Percentiles rank a stretch among this genome's conserved stretches.
Conservation (phyloP, 2,113 vertebrate genomes). For the Chionis minor region DNA sequence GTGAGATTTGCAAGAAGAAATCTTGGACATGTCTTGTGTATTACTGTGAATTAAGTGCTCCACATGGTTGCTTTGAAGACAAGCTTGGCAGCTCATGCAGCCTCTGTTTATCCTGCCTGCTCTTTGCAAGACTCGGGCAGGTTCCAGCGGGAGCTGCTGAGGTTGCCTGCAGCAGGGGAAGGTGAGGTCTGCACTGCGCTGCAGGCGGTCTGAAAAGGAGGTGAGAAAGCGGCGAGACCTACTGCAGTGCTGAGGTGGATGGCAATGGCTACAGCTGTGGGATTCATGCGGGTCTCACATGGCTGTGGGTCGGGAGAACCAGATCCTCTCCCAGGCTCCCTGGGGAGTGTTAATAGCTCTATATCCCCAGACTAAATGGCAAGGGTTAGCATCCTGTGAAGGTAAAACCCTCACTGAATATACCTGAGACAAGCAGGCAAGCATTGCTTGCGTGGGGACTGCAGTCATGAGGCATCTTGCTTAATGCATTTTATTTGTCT, state of each 20-base stretch:
- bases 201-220: background rate
- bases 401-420: background rate
- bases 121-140: background rate
- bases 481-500: background rate
- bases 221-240: background rate
- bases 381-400: background rate
- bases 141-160: background rate
- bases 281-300: background rate
- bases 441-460: background rate
- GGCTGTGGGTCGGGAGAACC: background rate
- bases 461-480: background rate
- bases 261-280: background rate
- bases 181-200: background rate
- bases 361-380: background rate
- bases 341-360: background rate
- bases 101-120: background rate
- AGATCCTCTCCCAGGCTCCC: background rate
- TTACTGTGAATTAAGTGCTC: background rate
- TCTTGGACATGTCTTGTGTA: background rate
- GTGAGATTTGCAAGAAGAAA: background rate
- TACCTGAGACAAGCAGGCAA: background rate
- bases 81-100: background rate
- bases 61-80: background rate
- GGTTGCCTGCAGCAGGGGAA: background rate
- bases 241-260: background rate